Percentiles rank a stretch among this genome's conserved stretches.
phyloP scores from a whole-genome alignment of 2,113 vertebrate species.

The Plestiodon gilberti region DNA sequence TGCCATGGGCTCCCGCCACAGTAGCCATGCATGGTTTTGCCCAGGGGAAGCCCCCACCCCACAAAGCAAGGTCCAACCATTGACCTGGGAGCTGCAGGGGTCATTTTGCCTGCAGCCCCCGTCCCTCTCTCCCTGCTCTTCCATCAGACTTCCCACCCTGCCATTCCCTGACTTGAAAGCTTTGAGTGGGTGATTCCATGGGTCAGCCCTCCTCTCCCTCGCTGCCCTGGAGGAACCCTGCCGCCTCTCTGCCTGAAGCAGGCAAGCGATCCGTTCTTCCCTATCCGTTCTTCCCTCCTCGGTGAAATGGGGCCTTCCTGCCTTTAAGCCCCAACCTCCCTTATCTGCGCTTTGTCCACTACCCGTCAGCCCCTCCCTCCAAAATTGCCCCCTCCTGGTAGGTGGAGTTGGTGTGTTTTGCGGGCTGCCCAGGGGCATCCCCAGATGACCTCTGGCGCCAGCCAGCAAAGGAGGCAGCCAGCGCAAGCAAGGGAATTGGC shows the following conservation, averaged over 20 bases:
- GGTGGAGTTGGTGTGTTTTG: no score
- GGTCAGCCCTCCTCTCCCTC: neutral
- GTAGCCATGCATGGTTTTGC: no score
- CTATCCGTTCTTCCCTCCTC: neutral
- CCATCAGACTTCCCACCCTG: no score
- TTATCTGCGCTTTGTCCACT: neutral
- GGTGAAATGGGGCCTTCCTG: neutral
- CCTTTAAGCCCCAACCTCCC: neutral
- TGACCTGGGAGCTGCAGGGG: neutral
- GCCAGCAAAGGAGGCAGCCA: neutral
- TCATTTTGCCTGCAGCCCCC: neutral
- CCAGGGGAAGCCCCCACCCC: neutral
- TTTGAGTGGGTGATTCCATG: neutral
- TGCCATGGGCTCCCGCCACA: no score
- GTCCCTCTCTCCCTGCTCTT: neutral
- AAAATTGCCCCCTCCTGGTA: neutral
- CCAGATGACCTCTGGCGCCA: neutral
- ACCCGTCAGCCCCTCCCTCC: neutral
- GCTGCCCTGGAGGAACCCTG: neutral
- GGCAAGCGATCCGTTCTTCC: neutral
- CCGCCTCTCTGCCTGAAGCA: neutral
- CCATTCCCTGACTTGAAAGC: neutral
- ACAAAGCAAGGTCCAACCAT: neutral
- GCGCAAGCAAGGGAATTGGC: neutral
- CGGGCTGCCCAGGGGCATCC: neutral